A percentile compares a stretch with the other conserved stretches of the same genome.
These are phyloP conservation scores for Chymomyza procnemis DNA, from an alignment of 2,888 invertebrate genomes.

Conservation along the genomic window DNA sequence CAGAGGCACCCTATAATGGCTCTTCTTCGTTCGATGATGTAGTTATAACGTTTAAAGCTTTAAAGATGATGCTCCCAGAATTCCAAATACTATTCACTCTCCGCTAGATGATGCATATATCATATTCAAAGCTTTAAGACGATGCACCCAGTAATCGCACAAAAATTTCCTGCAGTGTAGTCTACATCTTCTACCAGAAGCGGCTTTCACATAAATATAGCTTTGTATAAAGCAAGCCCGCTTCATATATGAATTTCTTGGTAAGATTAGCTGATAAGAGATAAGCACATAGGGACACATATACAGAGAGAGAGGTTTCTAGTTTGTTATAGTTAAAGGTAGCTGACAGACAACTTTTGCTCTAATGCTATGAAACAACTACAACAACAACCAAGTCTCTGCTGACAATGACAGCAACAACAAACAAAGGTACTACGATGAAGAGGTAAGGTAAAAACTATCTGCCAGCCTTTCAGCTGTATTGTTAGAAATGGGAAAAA, in stretches of 20 bases:
- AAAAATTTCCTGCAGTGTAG: background rate
- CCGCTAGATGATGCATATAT: too few relatives aligned
- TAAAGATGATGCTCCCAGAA: too few relatives aligned
- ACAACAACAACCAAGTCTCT: constrained; percentile 3
- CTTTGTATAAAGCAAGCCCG: background rate
- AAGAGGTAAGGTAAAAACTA: background rate
- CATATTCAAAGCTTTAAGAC: too few relatives aligned
- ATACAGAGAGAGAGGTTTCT: constrained; percentile 33
- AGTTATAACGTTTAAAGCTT: too few relatives aligned
- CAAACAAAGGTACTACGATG: constrained; percentile 4
- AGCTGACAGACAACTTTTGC: background rate
- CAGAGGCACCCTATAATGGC: too few relatives aligned
- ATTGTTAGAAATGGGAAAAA: constrained; percentile 27
- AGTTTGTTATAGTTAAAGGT: constrained; percentile 1
- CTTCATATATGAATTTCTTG: background rate
- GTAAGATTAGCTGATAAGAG: constrained; percentile 53
- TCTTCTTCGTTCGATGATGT: too few relatives aligned
- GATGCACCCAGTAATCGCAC: too few relatives aligned
- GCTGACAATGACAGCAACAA: constrained; percentile 43
- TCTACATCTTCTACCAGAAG: background rate
- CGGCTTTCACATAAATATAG: background rate
- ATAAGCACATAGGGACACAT: constrained; percentile 39
- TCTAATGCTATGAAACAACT: background rate
- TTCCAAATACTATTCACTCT: too few relatives aligned
- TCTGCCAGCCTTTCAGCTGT: constrained; percentile 28